Conservation (phyloP, 1,140 invertebrate genomes). For the Lordiphosa collinella region DNA sequence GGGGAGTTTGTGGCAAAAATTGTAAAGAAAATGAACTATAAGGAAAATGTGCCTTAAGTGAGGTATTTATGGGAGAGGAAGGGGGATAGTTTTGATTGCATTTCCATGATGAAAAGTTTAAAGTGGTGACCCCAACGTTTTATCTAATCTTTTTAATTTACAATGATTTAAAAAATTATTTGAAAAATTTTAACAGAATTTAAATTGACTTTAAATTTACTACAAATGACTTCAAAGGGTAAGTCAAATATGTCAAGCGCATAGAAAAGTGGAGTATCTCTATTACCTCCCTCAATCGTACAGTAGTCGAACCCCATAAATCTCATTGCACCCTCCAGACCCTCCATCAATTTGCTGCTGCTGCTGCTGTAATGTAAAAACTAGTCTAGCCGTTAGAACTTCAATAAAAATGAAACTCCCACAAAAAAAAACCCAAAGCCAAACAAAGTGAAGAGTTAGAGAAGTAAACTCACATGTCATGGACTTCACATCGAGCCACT, state of each 20-base stretch:
- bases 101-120: too few species aligned
- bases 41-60: slow-evolving; percentile 9
- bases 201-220: too few species aligned
- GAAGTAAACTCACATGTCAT: slow-evolving; percentile 62
- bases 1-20: slow-evolving; percentile 3
- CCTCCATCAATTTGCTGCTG: slow-evolving; percentile 41
- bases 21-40: background rate
- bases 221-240: too few species aligned
- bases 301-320: slow-evolving; percentile 54
- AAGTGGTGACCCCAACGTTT: too few species aligned
- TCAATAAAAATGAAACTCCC: slow-evolving; percentile 51
- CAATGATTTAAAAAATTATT: too few species aligned
- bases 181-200: too few species aligned
- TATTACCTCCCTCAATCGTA: too few species aligned
- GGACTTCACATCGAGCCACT: slow-evolving; percentile 40
- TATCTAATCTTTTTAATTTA: too few species aligned
- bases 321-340: slow-evolving; percentile 52
- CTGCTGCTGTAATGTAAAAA: slow-evolving; percentile 53
- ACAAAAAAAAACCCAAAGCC: slow-evolving; percentile 25
- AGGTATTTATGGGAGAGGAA: too few species aligned
- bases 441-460: slow-evolving; percentile 23
- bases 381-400: slow-evolving; percentile 66
- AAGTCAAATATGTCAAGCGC: too few species aligned
- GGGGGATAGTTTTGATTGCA: too few species aligned
- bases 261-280: too few species aligned